Conservation (phyloP, 2,797 vertebrate species). For the Gallinago solitaria region DNA sequence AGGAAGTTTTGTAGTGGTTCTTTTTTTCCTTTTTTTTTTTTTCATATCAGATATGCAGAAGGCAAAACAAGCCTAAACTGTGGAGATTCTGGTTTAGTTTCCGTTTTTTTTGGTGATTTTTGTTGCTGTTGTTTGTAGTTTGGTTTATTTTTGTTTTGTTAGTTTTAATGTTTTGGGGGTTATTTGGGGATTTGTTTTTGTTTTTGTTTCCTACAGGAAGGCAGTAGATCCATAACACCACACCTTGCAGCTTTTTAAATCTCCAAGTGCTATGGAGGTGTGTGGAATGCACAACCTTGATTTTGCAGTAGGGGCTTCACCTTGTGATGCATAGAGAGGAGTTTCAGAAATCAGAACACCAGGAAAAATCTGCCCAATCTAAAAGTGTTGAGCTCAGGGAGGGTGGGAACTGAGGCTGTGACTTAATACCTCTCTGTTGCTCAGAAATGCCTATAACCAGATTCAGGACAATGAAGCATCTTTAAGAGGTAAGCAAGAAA, state of each 20-base stretch:
- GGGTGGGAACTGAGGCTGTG: neutral
- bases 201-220: neutral
- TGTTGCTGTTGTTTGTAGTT: too few relatives aligned
- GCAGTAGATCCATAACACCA: neutral
- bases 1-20: neutral
- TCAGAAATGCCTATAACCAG: neutral
- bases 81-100: neutral
- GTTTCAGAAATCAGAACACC: neutral
- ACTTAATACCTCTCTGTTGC: neutral
- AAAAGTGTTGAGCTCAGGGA: neutral
- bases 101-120: fast-evolving
- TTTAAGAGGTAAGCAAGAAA: neutral
- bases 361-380: neutral
- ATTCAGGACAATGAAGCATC: neutral
- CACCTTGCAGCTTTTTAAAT: neutral
- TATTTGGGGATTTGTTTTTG: neutral
- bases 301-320: neutral
- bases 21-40: neutral
- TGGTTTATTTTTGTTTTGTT: neutral
- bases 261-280: neutral
- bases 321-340: neutral
- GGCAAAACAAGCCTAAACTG: neutral
- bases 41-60: neutral
- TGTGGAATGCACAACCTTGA: fast-evolving
- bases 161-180: neutral